phyloP scores from a whole-genome alignment of 2,797 vertebrate species.

The Crotalus adamanteus region DNA sequence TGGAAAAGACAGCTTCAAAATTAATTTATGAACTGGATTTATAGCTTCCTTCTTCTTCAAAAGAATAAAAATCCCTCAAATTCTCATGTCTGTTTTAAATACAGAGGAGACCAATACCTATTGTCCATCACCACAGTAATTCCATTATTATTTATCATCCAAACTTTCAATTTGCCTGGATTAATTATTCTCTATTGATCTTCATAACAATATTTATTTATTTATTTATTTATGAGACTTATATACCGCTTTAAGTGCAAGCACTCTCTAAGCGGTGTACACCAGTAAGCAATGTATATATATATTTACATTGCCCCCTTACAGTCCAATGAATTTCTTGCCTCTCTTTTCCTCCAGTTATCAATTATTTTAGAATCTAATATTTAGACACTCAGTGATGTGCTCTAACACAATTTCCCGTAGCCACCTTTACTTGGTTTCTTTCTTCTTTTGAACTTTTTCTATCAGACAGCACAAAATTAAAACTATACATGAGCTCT shows the following conservation, averaged over 20 bases:
- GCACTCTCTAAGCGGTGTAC: no score
- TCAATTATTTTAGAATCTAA: not conserved
- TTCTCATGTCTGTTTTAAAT: not conserved
- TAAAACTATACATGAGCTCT: not conserved
- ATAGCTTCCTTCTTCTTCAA: not conserved
- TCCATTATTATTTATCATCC: not conserved
- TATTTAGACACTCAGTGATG: not conserved
- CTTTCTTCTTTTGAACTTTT: conserved; percentile 12
- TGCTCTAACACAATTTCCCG: not conserved
- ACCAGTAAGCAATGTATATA: no score
- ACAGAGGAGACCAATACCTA: not conserved
- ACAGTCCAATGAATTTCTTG: not conserved
- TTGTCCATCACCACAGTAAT: not conserved
- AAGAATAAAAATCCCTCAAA: conserved; percentile 27
- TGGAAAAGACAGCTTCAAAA: conserved; percentile 8
- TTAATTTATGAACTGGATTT: conserved; percentile 25
- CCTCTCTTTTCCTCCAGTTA: not conserved
- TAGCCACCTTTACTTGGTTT: not conserved
- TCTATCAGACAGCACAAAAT: not conserved
- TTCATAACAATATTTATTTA: not conserved
- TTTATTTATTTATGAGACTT: no score
- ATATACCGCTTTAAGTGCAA: no score
- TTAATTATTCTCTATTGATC: not conserved
- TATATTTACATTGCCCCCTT: no score
- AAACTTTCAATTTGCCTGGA: not conserved